Base-by-base conservation (phyloP, 2,797 vertebrate species). In the Myripristis jacobus region DNA sequence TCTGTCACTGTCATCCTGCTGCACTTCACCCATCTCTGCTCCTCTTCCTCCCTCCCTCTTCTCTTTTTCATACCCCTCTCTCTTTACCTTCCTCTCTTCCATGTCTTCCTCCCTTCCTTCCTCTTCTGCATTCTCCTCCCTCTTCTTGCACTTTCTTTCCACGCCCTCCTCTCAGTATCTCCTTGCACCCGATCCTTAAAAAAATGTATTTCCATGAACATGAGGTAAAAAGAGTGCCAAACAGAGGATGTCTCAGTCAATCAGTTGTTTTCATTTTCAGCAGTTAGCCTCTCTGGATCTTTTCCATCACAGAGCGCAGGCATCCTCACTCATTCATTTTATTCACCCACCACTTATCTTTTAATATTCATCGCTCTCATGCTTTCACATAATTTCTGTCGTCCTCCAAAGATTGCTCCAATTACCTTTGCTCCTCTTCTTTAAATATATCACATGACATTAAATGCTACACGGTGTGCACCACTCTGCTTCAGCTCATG, bases 1-100 rank as follows among this genome's bases (percentile, higher is more conserved):
- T 92, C 85, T 81, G 83, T 92, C 90, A 89, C 82, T 89, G 89
- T 88, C 82, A 66, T 47, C 64, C 60, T 47, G 48, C 72, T 55
- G 57, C 71, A 50, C 69, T 72, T 70, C 74, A 61, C 44, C 72
- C 55, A 27, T 52, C 52, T 57, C 52, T 46, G 13, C 73, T 50
- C 29, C 56, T 47, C 43, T 27, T 27, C 34, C 22, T 60, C 38
- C n/a, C 2, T 3, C 11, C 19, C 53, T 22, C 29, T 12, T 54
- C 19, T 60, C 48, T 19, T 48, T 11, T 59, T 5, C 21, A 24
- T 55, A 34, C 22, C 19, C 9, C 58, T 11, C 16, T 41, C 29
- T 12, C 16, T 22, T 31, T 22, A 6, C 43, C 43, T 47, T 24
- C 15, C 31, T 41, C 15, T 59, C 21, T 1, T 59, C 41, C 11